Evolutionary conservation across 2,888 invertebrate species (phyloP), one percentile per base, ranked within the genome.

Genomic region (Macrophya alboannulata): DNA sequence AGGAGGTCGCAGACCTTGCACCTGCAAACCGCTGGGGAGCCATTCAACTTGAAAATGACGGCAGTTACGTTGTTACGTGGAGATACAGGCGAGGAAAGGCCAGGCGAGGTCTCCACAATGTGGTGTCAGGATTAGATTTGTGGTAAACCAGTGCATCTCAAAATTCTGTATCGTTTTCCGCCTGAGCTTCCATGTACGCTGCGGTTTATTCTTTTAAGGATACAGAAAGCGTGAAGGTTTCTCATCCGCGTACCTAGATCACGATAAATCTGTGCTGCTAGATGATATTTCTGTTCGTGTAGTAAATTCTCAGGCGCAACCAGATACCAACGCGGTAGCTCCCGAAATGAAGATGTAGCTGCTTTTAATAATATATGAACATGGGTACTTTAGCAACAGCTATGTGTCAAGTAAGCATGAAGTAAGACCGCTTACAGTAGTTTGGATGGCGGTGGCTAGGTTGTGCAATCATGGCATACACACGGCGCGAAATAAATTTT

Each of bases 1-100:
- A 81, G 81, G 81, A 81, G 81, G 81, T 81, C 62, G 81, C 81
- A 51, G 81, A 43, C 81, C 81, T 81, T 81, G 81, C 81, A 81
- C 81, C 81, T 81, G 81, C 81, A 81, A 81, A 81, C 81, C 81
- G 21, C 81, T 81, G 62, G 81, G 81, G 81, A 81, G 81, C 81
- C 62, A 81, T 81, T 81, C 81, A 81, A 62, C 81, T 81, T 81
- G 81, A 81, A 81, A 81, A 81, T 81, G 81, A 81, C 62, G 81
- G 81, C 81, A 81, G 81, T 81, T 81, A 81, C 81, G 81, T 81
- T 81, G 81, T 81, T 81, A 81, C 81, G 81, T 62, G 43, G 62
- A 81, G 81, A 81, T 81, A 81, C 62, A 81, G 51, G 62, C 43
- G 43, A 81, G 62, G 43, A 37, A 81, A 51, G 81, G 43, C 77